Conservation (phyloP, 2,797 vertebrate genomes). For the Odontamblyopus rebecca region DNA sequence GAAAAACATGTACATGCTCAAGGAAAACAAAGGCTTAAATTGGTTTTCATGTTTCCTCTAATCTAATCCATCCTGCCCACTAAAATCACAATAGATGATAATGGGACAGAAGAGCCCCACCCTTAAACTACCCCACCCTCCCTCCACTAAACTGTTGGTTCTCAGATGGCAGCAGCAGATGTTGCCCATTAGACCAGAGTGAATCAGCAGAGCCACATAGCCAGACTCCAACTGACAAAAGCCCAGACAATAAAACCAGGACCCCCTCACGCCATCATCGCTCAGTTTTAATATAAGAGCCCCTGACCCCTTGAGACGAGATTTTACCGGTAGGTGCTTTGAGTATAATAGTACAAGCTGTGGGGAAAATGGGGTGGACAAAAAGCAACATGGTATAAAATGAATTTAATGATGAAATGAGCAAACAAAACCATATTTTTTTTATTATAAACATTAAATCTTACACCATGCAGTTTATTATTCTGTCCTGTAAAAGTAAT, state of each 20-base stretch:
- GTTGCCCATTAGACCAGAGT: constrained; percentile 63
- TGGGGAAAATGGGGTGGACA: not conserved
- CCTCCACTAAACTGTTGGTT: constrained; percentile 10
- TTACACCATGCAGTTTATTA: too few species aligned
- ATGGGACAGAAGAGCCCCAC: not conserved
- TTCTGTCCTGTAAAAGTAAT: too few species aligned
- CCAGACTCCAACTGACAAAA: constrained; percentile 54
- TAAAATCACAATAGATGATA: too few species aligned
- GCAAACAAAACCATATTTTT: too few species aligned
- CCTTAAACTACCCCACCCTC: not conserved
- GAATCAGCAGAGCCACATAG: constrained; percentile 64
- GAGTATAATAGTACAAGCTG: constrained; percentile 19
- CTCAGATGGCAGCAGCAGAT: constrained; percentile 64
- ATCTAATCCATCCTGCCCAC: too few species aligned
- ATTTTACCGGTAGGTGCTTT: constrained; percentile 25
- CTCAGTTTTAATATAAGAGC: constrained; percentile 26
- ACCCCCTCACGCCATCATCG: not conserved
- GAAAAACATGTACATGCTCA: too few species aligned
- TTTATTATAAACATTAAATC: too few species aligned
- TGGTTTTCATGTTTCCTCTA: too few species aligned
- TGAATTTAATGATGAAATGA: too few species aligned
- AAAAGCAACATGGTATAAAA: not conserved
- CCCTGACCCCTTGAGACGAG: constrained; percentile 21
- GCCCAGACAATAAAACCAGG: constrained; percentile 47
- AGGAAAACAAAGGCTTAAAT: too few species aligned